Conservation (phyloP, 2,888 invertebrate species). For the Mythimna loreyi region DNA sequence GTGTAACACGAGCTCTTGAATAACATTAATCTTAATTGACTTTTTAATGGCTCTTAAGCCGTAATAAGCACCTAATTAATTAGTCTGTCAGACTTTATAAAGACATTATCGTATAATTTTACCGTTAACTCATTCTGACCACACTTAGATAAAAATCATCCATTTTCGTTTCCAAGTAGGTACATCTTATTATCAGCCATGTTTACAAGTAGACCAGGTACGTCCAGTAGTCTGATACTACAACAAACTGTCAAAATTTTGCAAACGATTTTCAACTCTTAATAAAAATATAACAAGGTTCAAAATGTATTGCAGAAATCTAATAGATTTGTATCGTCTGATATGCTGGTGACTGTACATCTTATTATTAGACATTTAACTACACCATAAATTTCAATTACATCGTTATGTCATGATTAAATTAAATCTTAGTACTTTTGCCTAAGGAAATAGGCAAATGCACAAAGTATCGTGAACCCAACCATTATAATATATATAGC, state of each 20-base stretch:
- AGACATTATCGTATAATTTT: slow-evolving; percentile 17
- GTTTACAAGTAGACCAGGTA: no score
- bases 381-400: slow-evolving; percentile 35
- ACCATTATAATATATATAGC: slow-evolving; percentile 50
- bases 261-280: no score
- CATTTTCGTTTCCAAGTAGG: not conserved
- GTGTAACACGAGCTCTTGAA: not conserved
- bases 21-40: not conserved
- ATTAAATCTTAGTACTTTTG: slow-evolving; percentile 15
- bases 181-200: slow-evolving; percentile 13
- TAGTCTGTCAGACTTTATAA: slow-evolving; percentile 8
- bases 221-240: no score
- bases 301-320: no score
- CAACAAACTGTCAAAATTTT: no score
- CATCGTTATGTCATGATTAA: slow-evolving; percentile 17
- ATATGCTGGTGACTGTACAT: no score
- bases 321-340: no score
- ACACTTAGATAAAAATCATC: not conserved
- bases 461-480: slow-evolving; percentile 15
- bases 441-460: slow-evolving; percentile 44
- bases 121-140: not conserved
- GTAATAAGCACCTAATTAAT: slow-evolving; percentile 1
- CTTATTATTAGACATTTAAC: slow-evolving; percentile 5
- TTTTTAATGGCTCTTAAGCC: slow-evolving; percentile 25
- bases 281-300: no score